Base-by-base conservation (phyloP, 2,797 vertebrate species). In the Falco concolor region DNA sequence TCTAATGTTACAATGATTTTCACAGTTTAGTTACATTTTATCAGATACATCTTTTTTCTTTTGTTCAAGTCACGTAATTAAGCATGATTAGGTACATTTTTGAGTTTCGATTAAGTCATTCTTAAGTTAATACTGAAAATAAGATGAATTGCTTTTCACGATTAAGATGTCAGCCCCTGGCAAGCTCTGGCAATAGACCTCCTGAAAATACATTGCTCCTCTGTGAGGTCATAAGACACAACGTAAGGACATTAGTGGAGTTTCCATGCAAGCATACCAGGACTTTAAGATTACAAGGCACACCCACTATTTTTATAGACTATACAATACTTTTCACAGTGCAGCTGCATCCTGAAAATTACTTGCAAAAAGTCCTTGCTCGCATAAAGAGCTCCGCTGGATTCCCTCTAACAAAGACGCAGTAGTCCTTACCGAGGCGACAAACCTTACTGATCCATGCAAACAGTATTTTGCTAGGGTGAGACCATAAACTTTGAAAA, bases 241-340 rank as follows among this genome's bases (percentile, higher is more conserved):
- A 84, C 42, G 83, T 87, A 89, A 91, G 84, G 93, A 94, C 32
- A 17, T 94, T 89, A 96, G 90, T 27, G n/a, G 84, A 93, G 91
- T 97, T 97, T 97, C 96, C 92, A 95, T 90, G 79, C 97, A 97
- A 97, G 97, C 88, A 85, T 85, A 68, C 79, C 96, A 97, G 96
- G 85, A 95, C 90, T 97, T 97, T 40, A 82, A 77, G 84, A 95
- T 97, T 97, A 92, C 57, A 85, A 94, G 92, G 74, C 69, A 95
- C 84, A 85, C 21, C 70, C 90, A 57, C 89, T 96, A 90, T 93
- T 97, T 93, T 92, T 97, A 97, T 82, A 97, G 93, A 93, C 70
- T 94, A 57, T n/a, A 77, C 76, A 90, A 74, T 38, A 75, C 59
- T 95, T 96, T 81, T 73, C 54, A 74, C 53, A 64, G 72, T 69